A percentile compares a stretch with the other conserved stretches of the same genome.
Conservation (phyloP, 2,113 vertebrate genomes). For the Barbus barbus region DNA sequence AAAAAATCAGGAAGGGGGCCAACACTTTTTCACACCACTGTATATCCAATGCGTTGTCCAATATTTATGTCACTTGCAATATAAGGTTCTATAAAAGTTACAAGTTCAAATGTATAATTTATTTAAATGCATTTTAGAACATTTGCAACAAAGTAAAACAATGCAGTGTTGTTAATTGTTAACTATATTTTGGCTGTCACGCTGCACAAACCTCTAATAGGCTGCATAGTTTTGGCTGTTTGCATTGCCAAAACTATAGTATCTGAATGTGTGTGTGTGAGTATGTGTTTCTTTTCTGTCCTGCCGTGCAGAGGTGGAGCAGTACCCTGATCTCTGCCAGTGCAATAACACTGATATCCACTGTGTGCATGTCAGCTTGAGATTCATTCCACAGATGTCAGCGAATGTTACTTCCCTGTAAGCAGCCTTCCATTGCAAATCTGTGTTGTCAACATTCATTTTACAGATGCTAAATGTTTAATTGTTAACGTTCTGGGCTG, state of each 20-base stretch:
- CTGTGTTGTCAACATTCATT: not conserved
- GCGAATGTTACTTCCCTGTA: conserved; percentile 76
- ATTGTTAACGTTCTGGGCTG: not conserved
- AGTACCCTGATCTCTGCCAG: conserved; percentile 69
- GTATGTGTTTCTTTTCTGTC: conserved; percentile 32
- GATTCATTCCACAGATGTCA: conserved; percentile 69
- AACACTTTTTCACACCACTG: no score
- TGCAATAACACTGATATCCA: conserved; percentile 69
- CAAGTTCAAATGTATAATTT: not conserved
- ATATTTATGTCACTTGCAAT: not conserved
- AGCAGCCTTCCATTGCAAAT: conserved; percentile 46
- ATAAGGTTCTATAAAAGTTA: not conserved
- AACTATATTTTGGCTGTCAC: not conserved
- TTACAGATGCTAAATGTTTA: not conserved
- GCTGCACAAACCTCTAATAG: not conserved
- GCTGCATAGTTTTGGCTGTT: not conserved
- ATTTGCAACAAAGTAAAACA: not conserved
- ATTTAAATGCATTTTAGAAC: not conserved
- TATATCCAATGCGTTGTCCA: not conserved
- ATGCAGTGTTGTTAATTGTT: not conserved
- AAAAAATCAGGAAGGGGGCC: no score
- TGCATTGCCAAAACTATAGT: not conserved
- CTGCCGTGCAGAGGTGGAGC: conserved; percentile 64
- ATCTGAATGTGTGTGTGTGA: not conserved
- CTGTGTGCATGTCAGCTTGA: conserved; percentile 69